Evolutionary conservation across 1,140 invertebrate genomes (phyloP).

Genomic region (Drosophila insularis): DNA sequence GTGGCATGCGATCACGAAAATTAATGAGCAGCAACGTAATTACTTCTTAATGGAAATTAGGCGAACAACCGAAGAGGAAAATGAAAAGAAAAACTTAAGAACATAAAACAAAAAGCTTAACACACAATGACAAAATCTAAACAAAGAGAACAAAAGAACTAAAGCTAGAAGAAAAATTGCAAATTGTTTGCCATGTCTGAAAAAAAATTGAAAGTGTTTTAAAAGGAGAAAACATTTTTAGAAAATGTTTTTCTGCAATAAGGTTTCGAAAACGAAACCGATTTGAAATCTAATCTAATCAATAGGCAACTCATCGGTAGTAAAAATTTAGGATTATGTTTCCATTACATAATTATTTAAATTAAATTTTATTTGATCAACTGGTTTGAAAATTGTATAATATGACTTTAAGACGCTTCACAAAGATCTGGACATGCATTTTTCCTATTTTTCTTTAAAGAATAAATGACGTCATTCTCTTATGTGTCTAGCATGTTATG

Average conservation of each 20-base stretch:
- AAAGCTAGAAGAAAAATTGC: conserved; percentile 23
- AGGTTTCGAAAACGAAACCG: too few relatives aligned
- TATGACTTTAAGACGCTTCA: too few relatives aligned
- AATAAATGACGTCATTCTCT: not conserved
- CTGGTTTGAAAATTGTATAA: too few relatives aligned
- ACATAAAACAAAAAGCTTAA: conserved; percentile 7
- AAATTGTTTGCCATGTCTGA: conserved; percentile 13
- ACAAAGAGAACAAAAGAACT: conserved; percentile 10
- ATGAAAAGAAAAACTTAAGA: conserved; percentile 24
- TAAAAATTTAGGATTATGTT: too few relatives aligned
- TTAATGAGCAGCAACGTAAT: conserved; percentile 79
- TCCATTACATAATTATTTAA: too few relatives aligned
- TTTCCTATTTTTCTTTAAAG: not conserved
- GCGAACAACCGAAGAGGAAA: conserved; percentile 47
- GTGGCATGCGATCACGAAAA: conserved; percentile 75
- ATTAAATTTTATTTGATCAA: too few relatives aligned
- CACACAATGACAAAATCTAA: conserved; percentile 1
- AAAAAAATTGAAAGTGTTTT: conserved; percentile 44
- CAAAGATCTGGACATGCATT: not conserved
- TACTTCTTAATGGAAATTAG: conserved; percentile 79
- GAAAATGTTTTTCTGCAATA: too few relatives aligned
- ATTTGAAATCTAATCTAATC: too few relatives aligned
- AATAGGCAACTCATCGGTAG: too few relatives aligned
- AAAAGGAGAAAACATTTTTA: too few relatives aligned
- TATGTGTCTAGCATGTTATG: not conserved